Percentiles rank a stretch among this genome's conserved stretches.
phyloP scores from a whole-genome alignment of 1,140 invertebrate genomes.

The Galendromus occidentalis region DNA sequence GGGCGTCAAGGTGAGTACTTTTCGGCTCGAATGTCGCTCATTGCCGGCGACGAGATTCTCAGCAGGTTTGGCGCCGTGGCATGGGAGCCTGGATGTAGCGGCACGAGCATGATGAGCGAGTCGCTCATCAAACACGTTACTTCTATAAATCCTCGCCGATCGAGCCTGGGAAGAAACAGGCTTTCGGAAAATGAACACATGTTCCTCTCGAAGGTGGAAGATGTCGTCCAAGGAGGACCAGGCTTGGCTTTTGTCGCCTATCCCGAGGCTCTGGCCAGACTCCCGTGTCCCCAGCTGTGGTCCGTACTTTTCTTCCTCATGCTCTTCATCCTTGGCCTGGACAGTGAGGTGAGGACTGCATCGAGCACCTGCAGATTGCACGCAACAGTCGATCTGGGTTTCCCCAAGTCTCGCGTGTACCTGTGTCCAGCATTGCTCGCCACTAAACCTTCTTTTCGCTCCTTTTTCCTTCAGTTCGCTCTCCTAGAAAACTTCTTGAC shows the following conservation, averaged over 20 bases:
- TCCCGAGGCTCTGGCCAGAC: constrained; percentile 28
- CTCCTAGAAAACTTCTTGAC: constrained; percentile 60
- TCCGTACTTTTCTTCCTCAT: constrained; percentile 32
- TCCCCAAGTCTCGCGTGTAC: too few relatives aligned
- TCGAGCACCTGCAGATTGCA: too few relatives aligned
- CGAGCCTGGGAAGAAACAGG: not conserved
- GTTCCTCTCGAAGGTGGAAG: constrained; percentile 15
- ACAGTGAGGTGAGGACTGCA: constrained; percentile 36
- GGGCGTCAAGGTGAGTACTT: constrained; percentile 16
- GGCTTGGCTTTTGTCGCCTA: constrained; percentile 29
- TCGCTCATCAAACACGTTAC: too few relatives aligned
- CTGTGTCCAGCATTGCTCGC: too few relatives aligned
- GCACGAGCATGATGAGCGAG: too few relatives aligned
- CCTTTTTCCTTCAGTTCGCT: constrained; percentile 39
- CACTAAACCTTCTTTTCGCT: not conserved
- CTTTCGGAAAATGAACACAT: not conserved
- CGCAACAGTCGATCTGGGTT: too few relatives aligned
- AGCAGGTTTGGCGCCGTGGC: too few relatives aligned
- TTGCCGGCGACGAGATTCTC: too few relatives aligned
- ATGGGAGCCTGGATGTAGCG: too few relatives aligned
- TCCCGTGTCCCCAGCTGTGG: constrained; percentile 27
- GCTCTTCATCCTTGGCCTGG: constrained; percentile 32
- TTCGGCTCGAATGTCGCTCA: too few relatives aligned
- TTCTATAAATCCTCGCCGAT: too few relatives aligned
- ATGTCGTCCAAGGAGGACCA: constrained; percentile 21